Percentiles rank a stretch among this genome's conserved stretches.
phyloP scores from a whole-genome alignment of 2,888 invertebrate genomes.

The Tinea trinotella region DNA sequence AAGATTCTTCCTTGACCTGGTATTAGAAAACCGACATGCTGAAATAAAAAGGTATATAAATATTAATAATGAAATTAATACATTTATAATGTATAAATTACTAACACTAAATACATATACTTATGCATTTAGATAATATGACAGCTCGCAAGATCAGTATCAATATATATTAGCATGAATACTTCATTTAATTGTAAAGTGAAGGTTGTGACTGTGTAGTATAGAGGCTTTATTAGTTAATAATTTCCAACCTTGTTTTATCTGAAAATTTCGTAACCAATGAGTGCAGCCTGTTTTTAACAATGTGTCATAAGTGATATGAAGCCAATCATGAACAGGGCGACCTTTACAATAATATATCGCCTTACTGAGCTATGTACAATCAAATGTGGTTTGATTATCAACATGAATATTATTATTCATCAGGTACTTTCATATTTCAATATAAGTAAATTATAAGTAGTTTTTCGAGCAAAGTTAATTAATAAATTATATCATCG shows the following conservation, averaged over 20 bases:
- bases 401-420: too few relatives aligned
- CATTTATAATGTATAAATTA: too few relatives aligned
- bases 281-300: background rate
- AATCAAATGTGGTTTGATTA: too few relatives aligned
- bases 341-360: background rate
- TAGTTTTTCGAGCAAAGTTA: too few relatives aligned
- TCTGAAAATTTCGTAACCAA: conserved; percentile 1
- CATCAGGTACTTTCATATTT: too few relatives aligned
- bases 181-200: background rate
- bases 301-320: conserved; percentile 3
- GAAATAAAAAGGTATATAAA: conserved; percentile 32
- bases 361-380: too few relatives aligned
- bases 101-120: background rate
- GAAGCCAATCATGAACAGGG: background rate
- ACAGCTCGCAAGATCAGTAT: background rate
- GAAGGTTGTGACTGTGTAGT: background rate
- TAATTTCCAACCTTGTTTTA: background rate
- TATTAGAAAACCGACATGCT: conserved; percentile 70
- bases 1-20: conserved; percentile 76
- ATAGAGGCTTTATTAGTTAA: background rate
- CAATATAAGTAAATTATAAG: too few relatives aligned
- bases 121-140: background rate
- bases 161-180: background rate
- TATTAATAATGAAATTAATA: too few relatives aligned
- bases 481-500: too few relatives aligned